phyloP scores from a whole-genome alignment of 2,888 invertebrate genomes.

The Pogonocherus hispidulus region DNA sequence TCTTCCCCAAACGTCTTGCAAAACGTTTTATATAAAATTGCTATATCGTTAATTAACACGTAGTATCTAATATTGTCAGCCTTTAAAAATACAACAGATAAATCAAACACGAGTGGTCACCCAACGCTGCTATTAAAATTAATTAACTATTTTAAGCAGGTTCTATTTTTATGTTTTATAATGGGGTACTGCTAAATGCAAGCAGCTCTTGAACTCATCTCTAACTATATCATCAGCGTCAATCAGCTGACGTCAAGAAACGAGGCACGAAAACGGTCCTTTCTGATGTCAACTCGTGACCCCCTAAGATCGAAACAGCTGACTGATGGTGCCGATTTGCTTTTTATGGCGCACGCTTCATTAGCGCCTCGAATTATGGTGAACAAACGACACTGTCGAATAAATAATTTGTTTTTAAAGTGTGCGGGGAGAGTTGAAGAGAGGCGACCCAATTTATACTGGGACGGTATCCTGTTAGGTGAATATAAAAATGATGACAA shows the following conservation, averaged over 20 bases:
- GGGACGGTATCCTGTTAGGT: background rate
- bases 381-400: background rate
- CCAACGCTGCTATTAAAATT: background rate
- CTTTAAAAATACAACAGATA: constrained; percentile 6
- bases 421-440: too few relatives aligned
- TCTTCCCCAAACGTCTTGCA: background rate
- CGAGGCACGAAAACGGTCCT: background rate
- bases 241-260: constrained; percentile 6
- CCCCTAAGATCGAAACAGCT: constrained; percentile 14
- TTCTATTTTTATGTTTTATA: background rate
- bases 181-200: background rate
- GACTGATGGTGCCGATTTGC: constrained; percentile 11
- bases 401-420: constrained; percentile 3
- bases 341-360: constrained; percentile 3
- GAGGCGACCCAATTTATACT: background rate
- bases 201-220: background rate
- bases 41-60: background rate
- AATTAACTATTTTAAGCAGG: background rate
- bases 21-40: background rate
- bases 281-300: background rate
- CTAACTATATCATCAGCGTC: background rate
- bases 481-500: background rate
- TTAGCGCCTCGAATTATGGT: background rate
- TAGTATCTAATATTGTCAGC: background rate
- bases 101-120: constrained; percentile 7